Percentiles rank a stretch among this genome's conserved stretches.
Evolutionary conservation across 92 coral and sea anemone genomes (phyloP).

Genomic region (Siderastrea siderea): DNA sequence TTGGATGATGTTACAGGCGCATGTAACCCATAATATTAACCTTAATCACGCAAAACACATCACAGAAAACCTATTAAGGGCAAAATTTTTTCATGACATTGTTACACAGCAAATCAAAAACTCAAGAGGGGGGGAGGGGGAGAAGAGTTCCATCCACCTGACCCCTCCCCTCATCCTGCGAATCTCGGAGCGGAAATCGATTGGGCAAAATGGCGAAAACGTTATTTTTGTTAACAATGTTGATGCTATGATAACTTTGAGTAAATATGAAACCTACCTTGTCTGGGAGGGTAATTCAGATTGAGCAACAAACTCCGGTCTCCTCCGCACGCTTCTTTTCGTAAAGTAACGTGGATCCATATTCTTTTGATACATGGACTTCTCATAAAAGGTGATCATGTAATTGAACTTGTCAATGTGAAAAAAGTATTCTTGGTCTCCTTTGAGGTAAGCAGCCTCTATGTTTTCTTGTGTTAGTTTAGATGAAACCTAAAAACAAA

Average conservation of each 20-base stretch:
- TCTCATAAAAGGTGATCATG: conserved; percentile 5
- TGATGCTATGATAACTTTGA: background rate
- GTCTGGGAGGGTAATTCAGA: background rate
- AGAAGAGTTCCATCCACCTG: too few species aligned
- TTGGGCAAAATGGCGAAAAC: too few species aligned
- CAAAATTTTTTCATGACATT: too few species aligned
- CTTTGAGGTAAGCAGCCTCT: conserved; percentile 15
- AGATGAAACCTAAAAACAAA: background rate
- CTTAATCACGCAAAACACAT: too few species aligned
- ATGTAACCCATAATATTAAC: too few species aligned
- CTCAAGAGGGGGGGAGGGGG: too few species aligned
- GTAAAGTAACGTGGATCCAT: background rate
- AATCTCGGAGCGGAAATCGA: too few species aligned
- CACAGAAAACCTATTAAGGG: too few species aligned
- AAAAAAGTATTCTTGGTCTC: background rate
- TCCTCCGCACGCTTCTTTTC: conserved; percentile 17
- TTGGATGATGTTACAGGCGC: too few species aligned
- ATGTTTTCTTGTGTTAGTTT: conserved; percentile 10
- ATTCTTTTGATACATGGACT: conserved; percentile 20
- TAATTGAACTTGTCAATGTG: background rate
- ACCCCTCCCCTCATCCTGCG: too few species aligned
- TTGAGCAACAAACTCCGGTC: conserved; percentile 11
- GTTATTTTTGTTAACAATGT: background rate
- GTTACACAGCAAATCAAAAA: too few species aligned
- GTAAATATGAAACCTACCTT: background rate